Conservation (phyloP, 2,888 invertebrate species). For the Lasius fuliginosus region DNA sequence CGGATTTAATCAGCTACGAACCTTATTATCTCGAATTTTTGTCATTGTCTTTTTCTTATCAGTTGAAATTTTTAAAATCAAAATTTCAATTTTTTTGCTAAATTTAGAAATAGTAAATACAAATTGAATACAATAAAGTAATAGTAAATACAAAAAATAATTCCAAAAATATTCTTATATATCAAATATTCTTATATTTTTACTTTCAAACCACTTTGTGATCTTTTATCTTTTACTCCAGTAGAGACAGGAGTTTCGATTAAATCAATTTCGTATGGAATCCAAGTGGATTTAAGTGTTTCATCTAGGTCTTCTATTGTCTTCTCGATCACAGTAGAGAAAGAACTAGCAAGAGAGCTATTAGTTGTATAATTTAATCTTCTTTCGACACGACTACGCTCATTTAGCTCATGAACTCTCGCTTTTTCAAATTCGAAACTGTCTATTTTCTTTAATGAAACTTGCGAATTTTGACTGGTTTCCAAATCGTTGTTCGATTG, state of each 20-base stretch:
- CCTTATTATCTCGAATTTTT: too few relatives aligned
- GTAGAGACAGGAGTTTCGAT: not conserved
- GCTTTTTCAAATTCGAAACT: constrained; percentile 62
- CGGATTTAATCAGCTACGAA: too few relatives aligned
- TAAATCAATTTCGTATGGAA: not conserved
- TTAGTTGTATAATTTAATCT: constrained; percentile 60
- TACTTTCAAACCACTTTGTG: too few relatives aligned
- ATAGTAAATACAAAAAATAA: too few relatives aligned
- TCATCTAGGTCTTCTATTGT: not conserved
- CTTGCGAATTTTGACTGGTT: constrained; percentile 58
- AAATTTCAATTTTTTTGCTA: too few relatives aligned
- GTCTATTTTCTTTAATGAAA: constrained; percentile 70
- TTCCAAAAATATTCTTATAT: too few relatives aligned
- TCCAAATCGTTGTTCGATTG: constrained; percentile 44
- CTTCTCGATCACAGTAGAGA: not conserved
- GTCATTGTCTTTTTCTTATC: too few relatives aligned
- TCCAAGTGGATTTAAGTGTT: not conserved
- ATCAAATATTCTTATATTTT: too few relatives aligned
- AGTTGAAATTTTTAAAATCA: too few relatives aligned
- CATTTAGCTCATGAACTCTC: not conserved
- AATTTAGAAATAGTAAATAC: too few relatives aligned
- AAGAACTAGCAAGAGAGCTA: not conserved
- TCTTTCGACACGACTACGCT: constrained; percentile 59
- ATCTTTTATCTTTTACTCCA: not conserved
- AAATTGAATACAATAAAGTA: too few relatives aligned